Base-by-base conservation (phyloP, 2,113 vertebrate genomes). In the Crotalus viridis region DNA sequence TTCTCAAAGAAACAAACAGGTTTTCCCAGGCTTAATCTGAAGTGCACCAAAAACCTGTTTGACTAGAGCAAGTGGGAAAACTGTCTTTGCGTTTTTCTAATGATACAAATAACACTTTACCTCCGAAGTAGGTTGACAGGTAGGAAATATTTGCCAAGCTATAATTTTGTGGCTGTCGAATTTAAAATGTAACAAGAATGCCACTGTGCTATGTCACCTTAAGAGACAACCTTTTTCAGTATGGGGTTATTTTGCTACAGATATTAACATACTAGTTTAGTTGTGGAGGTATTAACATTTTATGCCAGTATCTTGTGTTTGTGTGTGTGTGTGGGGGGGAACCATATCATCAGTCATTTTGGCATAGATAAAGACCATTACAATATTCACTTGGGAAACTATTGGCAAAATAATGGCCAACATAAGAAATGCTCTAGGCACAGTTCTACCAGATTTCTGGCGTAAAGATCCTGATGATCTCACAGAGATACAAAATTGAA, bases 271-370 rank as follows among this genome's bases (percentile, higher is more conserved):
- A 51, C 61, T 74, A 24, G 48, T 28, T 74, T 64, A 54, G 22
- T 90, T 21, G 46, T 81, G n/a, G 13, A 39, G n/a, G 15, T 81
- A 39, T 81, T 81, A 81, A 81, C n/a, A 19, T 39, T 81, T 81
- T 81, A 17, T 81, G 6, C n/a, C n/a, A 81, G 19, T 39, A 81
- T 39, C 33, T 81, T 39, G 19, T 15, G 4, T 51, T 81, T 39
- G 19, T 15, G 4, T 51, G 8, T 51, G 1, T 51, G 48, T 0
- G 28, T 1, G n/a, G 13, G 4, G 5, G 2, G 4, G 1, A 8
- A 19, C n/a, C 33, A 39, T 39, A 81, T 39, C n/a, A 74, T 33
- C 69, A 81, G 69, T 19, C 69, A 81, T 39, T 81, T 19, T 81
- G 69, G 69, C 15, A 1, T 69, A 74, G 2, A 74, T 7, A 33